Percentiles rank a stretch among this genome's conserved stretches.
phyloP scores from a whole-genome alignment of 2,113 vertebrate species.

The Helogale parvula region DNA sequence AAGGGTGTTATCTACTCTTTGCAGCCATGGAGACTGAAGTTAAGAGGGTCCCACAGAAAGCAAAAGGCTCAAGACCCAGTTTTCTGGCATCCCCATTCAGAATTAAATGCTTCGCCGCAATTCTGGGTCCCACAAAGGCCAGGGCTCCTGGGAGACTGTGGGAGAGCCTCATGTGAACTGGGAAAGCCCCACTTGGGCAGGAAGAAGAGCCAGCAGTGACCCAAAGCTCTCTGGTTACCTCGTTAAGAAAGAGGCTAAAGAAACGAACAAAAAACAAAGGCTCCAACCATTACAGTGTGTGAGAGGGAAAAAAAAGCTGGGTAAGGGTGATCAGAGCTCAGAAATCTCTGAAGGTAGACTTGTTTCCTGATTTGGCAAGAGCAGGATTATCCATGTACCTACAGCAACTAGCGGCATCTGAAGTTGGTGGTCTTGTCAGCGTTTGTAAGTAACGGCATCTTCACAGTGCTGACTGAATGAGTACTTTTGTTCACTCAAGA shows the following conservation, averaged over 20 bases:
- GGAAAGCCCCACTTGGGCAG: background rate
- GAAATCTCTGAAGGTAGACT: background rate
- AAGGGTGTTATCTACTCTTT: background rate
- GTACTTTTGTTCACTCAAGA: background rate
- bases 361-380: background rate
- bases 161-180: background rate
- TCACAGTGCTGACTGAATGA: background rate
- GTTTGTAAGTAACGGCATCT: background rate
- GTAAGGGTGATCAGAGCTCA: background rate
- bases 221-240: background rate
- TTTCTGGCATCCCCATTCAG: background rate
- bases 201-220: background rate
- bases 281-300: background rate
- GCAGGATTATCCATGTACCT: background rate
- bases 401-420: too few species aligned
- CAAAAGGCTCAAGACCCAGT: background rate
- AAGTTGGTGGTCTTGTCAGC: background rate
- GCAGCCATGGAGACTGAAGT: background rate
- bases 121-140: background rate
- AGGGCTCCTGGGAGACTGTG: background rate
- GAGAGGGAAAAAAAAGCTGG: background rate
- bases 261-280: background rate
- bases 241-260: background rate
- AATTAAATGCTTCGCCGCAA: background rate
- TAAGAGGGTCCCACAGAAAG: background rate